Conservation (phyloP, 2,113 vertebrate genomes). For the Peromyscus californicus region DNA sequence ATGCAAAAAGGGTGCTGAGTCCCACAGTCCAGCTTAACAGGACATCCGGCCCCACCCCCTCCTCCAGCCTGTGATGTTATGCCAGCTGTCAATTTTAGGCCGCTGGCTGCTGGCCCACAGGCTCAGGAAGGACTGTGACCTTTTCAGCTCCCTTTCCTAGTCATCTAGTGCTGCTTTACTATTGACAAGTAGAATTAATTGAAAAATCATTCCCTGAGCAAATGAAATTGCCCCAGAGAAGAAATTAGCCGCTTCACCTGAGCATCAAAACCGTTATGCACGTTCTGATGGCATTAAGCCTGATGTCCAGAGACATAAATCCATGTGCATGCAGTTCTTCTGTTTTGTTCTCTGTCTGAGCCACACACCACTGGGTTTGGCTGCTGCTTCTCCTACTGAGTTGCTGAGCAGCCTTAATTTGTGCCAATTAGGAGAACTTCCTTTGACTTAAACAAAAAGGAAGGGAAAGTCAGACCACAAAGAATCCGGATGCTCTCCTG, state of each 20-base stretch:
- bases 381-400: not conserved
- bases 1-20: not conserved
- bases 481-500: not conserved
- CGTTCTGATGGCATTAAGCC: not conserved
- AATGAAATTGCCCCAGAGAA: not conserved
- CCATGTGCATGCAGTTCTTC: not conserved
- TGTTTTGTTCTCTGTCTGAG: not conserved
- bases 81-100: not conserved
- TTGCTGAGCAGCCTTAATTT: not conserved
- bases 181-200: not conserved
- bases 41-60: fast-evolving
- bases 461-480: not conserved
- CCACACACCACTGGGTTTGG: not conserved
- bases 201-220: not conserved
- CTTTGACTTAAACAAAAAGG: constrained; percentile 15
- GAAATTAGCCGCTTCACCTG: not conserved
- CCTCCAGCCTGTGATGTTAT: not conserved
- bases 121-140: not conserved
- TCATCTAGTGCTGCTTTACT: not conserved
- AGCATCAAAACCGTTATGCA: not conserved
- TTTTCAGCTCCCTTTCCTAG: not conserved
- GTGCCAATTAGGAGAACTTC: not conserved
- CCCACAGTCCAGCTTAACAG: not conserved
- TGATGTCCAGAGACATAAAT: not conserved
- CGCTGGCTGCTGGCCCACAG: not conserved